Base-by-base conservation (phyloP, 1,140 invertebrate genomes). In the Littorina saxatilis region DNA sequence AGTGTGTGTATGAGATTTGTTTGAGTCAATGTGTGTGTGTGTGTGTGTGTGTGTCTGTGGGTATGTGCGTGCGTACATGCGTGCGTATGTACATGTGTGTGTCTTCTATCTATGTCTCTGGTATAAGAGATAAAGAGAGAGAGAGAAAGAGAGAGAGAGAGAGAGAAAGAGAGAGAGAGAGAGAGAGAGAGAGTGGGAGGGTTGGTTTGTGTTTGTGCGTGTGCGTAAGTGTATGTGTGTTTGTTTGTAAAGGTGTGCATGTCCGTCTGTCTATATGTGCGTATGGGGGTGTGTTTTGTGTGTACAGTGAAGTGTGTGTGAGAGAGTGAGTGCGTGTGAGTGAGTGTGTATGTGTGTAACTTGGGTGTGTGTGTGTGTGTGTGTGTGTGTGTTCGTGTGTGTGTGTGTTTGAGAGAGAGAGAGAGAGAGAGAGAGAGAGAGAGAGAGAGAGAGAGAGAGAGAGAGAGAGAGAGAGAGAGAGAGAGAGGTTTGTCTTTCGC, bases 21-120 rank as follows among this genome's bases (percentile, higher is more conserved):
- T 61, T 61, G 23, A 29, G 58, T 61, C 9, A 23, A 7, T 23
- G 58, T 61, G 58, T 61, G 58, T 61, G 58, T 61, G 23, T 61
- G 58, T 61, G 58, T 61, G 58, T 61, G 58, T 61, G 58, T 61
- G 58, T 61, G 58, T 61, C 9, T 61, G 58, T 61, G 58, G 9
- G 58, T 61, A 23, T 61, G 58, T 61, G 58, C n/a, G 58, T 61
- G 58, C n/a, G 58, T 61, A 23, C n/a, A 23, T 61, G 58, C n/a
- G 58, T 61, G 58, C n/a, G 58, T 61, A 23, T 61, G 58, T 61
- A 23, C n/a, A 23, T 61, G 58, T 61, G 58, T 61, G 20, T 23
- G 58, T n/a, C n/a, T n/a, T 11, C 11, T n/a, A n/a, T n/a, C n/a
- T n/a, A n/a, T n/a, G n/a, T n/a, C n/a, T n/a, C n/a, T n/a, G n/a